Base-by-base conservation (phyloP, 2,888 invertebrate genomes). In the Tachystola acroxantha region DNA sequence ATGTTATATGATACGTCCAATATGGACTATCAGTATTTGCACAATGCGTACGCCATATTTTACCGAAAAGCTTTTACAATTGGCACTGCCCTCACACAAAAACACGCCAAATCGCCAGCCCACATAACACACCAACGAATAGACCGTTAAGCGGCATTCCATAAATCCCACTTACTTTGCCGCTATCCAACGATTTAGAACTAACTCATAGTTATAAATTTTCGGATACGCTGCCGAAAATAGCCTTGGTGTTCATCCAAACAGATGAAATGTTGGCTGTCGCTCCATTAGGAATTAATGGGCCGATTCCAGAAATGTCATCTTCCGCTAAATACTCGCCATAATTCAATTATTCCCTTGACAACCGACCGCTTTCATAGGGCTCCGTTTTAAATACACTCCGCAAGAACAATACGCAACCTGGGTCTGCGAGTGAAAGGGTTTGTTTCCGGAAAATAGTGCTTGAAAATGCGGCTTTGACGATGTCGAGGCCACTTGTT, bases 221-320 rank as follows among this genome's bases (percentile, higher is more conserved):
- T 78, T 65, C 70, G 65, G 72, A 72, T 74, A 72, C 71, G 70
- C 71, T 70, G 68, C 70, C 63, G 80, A 79, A 82, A 82, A 84
- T 79, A 80, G 77, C 75, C 53, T 77, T 79, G 79, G 77, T 76
- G 70, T 69, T 66, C 69, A 75, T 80, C 79, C 84, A 81, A 84
- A 81, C 78, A 81, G 77, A 84, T 82, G 82, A 84, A 80, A 81
- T 82, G 84, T 82, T 63, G 73, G 73, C 65, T 52, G 69, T 65
- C 72, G 81, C 66, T 72, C 81, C 82, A 82, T 84, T 82, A 84
- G 71, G 80, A 84, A 82, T 84, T 78, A 84, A 84, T 82, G 84
- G 80, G 64, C 77, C 82, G 82, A 78, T 78, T 74, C 78, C 57
- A 79, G 79, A 76, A 82, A 81, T 81, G 84, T 79, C 84, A 80